phyloP scores from a whole-genome alignment of 2,797 vertebrate genomes.

The Anguilla pacifica region DNA sequence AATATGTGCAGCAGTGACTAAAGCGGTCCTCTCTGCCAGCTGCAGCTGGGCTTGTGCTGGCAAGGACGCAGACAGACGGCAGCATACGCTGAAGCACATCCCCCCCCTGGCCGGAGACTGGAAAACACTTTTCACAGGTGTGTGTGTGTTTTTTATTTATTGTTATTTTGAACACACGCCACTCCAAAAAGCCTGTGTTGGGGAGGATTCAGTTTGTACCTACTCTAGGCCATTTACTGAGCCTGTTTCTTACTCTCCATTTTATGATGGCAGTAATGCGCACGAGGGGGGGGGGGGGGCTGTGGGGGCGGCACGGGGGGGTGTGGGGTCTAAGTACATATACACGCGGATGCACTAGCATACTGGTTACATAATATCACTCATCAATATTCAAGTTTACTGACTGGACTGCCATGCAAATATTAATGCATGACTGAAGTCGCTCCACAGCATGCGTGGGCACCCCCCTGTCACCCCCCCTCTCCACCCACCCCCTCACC shows the following conservation, averaged over 20 bases:
- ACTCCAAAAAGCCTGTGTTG: not conserved
- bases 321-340: not conserved
- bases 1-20: not conserved
- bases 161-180: not conserved
- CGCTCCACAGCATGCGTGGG: not conserved
- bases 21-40: not conserved
- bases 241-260: not conserved
- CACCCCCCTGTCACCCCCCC: too few species aligned
- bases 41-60: not conserved
- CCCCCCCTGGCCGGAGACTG: too few species aligned
- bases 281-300: not conserved
- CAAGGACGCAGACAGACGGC: not conserved
- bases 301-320: not conserved
- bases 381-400: constrained; percentile 42
- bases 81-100: not conserved
- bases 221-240: not conserved
- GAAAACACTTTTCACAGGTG: too few species aligned
- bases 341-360: not conserved
- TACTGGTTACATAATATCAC: constrained; percentile 27
- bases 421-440: not conserved
- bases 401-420: not conserved
- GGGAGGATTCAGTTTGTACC: not conserved
- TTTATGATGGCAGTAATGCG: not conserved
- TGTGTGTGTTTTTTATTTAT: too few species aligned
- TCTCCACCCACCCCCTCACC: too few species aligned